Evolutionary conservation across 2,113 vertebrate species (phyloP).

Genomic region (Anhinga anhinga): DNA sequence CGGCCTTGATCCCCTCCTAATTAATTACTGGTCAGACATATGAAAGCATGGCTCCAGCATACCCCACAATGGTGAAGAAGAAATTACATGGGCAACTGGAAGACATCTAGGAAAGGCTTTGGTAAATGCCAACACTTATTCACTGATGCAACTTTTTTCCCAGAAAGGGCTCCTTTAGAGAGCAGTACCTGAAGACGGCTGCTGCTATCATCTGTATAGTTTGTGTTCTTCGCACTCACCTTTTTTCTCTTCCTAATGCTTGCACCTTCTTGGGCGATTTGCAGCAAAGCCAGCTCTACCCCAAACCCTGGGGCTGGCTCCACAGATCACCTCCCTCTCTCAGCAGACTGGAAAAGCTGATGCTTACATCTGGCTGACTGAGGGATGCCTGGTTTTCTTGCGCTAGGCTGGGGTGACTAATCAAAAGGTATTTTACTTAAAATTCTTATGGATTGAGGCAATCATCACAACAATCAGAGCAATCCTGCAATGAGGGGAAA

Average conservation of each 20-base stretch:
- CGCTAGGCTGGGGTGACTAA: not conserved
- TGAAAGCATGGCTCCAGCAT: not conserved
- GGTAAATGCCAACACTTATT: not conserved
- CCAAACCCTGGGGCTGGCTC: not conserved
- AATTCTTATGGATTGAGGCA: not conserved
- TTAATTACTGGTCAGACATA: conserved; percentile 69
- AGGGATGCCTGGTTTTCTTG: not conserved
- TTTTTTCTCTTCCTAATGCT: not conserved
- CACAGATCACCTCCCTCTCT: not conserved
- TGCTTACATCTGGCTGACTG: not conserved
- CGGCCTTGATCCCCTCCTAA: conserved; percentile 65
- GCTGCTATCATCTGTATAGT: not conserved
- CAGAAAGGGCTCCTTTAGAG: not conserved
- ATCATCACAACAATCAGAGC: conserved; percentile 34
- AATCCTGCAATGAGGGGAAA: not conserved
- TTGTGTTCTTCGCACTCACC: not conserved
- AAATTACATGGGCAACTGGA: not conserved
- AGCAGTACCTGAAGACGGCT: not conserved
- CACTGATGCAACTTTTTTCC: not conserved
- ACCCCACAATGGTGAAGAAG: not conserved
- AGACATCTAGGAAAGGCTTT: not conserved
- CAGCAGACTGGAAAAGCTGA: not conserved
- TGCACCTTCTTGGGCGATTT: not conserved
- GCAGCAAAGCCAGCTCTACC: not conserved
- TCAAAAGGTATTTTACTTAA: conserved; percentile 34